Base-by-base conservation (phyloP, 2,888 invertebrate genomes). In the Oeneis ivallda region DNA sequence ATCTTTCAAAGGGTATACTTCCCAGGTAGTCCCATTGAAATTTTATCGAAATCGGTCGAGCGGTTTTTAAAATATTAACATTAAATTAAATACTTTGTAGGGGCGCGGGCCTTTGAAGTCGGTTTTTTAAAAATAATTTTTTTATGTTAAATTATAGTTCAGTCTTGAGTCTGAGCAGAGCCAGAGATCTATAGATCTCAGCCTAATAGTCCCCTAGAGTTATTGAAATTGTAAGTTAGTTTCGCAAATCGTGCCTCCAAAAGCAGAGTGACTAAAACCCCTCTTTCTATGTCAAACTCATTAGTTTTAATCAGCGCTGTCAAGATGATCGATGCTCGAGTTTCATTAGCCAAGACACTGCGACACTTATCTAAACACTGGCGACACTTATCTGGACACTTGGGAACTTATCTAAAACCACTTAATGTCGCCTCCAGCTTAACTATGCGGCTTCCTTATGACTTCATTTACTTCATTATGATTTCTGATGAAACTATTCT, bases 401-500 rank as follows among this genome's bases (percentile, higher is more conserved):
- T 32, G 56, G 34, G 39, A 41, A 61, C 50, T 61, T 52, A 61
- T 61, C 61, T 52, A 19, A 26, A 59, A 49, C 39, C 39, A 52
- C 61, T 61, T 50, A 41, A 26, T 43, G 65, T 62, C 65, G 57
- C 61, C 57, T 47, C 19, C 50, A 37, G 32, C 61, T 53, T 58
- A 65, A 62, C 59, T 59, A 62, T 4, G 61, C 50, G 41, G 47
- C 62, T 68, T 65, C 62, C 62, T 68, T 65, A 65, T 65, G 62
- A 62, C 37, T 65, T 60, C 65, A 54, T 68, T 65, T 59, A 62
- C 37, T 65, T 60, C 65, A 54, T 68, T 54, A 68, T 65, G 54
- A 68, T 65, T 65, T 65, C 49, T 52, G 58, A 54, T 26, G 34
- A 26, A 49, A 49, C 15, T 15, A 15, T 8, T 15, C 9, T 45